phyloP scores from a whole-genome alignment of 2,888 invertebrate species.

The Luffia ferchaultella region DNA sequence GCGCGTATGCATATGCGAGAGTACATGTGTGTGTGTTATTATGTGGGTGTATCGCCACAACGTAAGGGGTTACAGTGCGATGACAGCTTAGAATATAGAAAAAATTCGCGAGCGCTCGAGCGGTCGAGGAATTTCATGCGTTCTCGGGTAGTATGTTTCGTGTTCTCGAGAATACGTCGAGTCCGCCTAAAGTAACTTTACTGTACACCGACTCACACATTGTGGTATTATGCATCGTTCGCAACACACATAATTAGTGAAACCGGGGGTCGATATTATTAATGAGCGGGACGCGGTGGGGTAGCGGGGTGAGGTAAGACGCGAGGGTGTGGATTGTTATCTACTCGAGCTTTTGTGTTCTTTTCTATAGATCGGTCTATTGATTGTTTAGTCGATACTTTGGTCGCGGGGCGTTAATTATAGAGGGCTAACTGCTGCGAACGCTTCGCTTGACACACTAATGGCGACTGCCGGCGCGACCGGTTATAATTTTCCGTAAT shows the following conservation, averaged over 20 bases:
- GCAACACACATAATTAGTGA: slow-evolving; percentile 66
- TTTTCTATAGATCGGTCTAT: slow-evolving; percentile 55
- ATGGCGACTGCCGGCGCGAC: slow-evolving; percentile 33
- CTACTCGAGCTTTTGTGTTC: slow-evolving; percentile 62
- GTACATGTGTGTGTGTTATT: slow-evolving; percentile 7
- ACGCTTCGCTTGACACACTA: slow-evolving; percentile 58
- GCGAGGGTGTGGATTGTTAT: slow-evolving; percentile 47
- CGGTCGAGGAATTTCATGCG: too few relatives aligned
- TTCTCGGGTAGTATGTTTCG: slow-evolving; percentile 11
- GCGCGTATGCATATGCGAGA: background rate
- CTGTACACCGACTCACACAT: too few relatives aligned
- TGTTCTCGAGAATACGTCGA: slow-evolving; percentile 30
- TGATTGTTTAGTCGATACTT: slow-evolving; percentile 61
- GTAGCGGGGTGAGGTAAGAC: slow-evolving; percentile 23
- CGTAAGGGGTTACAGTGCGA: too few relatives aligned
- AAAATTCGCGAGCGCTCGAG: too few relatives aligned
- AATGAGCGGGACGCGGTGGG: slow-evolving; percentile 47
- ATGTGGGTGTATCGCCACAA: slow-evolving; percentile 24
- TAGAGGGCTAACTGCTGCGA: slow-evolving; percentile 46
- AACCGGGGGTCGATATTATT: slow-evolving; percentile 61
- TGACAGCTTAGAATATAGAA: too few relatives aligned
- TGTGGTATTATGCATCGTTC: slow-evolving; percentile 35
- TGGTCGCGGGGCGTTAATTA: slow-evolving; percentile 50
- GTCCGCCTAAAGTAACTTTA: too few relatives aligned
- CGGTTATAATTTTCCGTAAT: slow-evolving; percentile 50